A percentile compares a stretch with the other conserved stretches of the same genome.
Evolutionary conservation across 2,888 invertebrate genomes (phyloP).

Genomic region (Bursaphelenchus okinawaensis): DNA sequence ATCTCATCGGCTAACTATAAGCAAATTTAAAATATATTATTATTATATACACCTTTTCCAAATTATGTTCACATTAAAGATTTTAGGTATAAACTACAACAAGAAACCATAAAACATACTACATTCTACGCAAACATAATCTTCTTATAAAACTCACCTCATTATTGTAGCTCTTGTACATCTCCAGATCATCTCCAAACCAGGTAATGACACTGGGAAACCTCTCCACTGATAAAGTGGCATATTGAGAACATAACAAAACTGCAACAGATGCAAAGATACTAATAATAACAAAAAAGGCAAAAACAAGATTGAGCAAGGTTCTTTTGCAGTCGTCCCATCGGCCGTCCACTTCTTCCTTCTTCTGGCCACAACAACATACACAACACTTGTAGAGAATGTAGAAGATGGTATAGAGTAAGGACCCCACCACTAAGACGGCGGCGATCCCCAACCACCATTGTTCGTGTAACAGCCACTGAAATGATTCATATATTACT

Average conservation of each 20-base stretch:
- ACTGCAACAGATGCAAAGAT: slow-evolving; percentile 48
- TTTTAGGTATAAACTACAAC: too few relatives aligned
- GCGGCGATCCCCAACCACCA: slow-evolving; percentile 42
- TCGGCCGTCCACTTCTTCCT: slow-evolving; percentile 35
- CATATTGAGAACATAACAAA: slow-evolving; percentile 52
- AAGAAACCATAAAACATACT: too few relatives aligned
- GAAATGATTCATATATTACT: too few relatives aligned
- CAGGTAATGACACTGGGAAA: slow-evolving; percentile 50
- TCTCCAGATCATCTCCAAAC: slow-evolving; percentile 50
- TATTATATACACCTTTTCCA: too few relatives aligned
- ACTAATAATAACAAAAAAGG: slow-evolving; percentile 40
- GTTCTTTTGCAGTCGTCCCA: slow-evolving; percentile 48
- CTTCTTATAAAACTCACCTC: slow-evolving; percentile 31
- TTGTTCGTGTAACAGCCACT: slow-evolving; percentile 52
- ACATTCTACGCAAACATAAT: too few relatives aligned
- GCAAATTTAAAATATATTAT: too few relatives aligned
- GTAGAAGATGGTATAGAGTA: slow-evolving; percentile 47
- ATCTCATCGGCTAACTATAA: background rate
- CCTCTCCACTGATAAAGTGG: slow-evolving; percentile 48
- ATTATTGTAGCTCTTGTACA: slow-evolving; percentile 52
- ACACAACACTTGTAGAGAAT: slow-evolving; percentile 46
- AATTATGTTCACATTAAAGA: too few relatives aligned
- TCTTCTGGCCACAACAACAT: slow-evolving; percentile 41
- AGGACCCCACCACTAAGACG: slow-evolving; percentile 35
- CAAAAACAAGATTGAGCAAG: slow-evolving; percentile 39